Conservation (phyloP, 2,797 vertebrate genomes). For the Spinus olivaceus region DNA sequence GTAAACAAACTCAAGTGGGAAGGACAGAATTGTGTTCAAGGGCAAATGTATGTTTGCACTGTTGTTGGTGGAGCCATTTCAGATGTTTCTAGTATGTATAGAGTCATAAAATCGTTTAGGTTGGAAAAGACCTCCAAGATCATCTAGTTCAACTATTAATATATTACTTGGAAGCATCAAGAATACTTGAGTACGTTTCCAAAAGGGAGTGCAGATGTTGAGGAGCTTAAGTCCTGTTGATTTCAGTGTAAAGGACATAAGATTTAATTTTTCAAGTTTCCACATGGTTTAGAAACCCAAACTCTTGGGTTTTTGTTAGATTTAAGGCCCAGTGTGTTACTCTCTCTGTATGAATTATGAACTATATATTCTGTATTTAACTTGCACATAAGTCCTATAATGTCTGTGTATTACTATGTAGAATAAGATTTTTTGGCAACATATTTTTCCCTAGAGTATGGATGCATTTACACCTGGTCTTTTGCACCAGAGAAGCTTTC, state of each 20-base stretch:
- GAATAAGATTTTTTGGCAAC: background rate
- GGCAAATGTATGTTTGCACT: background rate
- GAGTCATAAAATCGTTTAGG: background rate
- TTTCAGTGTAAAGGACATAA: background rate
- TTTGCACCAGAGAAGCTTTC: background rate
- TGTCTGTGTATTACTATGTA: background rate
- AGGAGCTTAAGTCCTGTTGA: background rate
- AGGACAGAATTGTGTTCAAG: background rate
- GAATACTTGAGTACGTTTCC: background rate
- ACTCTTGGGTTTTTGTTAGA: background rate
- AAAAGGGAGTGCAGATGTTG: background rate
- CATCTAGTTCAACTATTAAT: background rate
- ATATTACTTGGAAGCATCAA: background rate
- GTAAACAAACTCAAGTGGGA: background rate
- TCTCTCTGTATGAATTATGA: background rate
- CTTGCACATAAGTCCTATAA: rapidly evolving
- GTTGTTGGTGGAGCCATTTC: background rate
- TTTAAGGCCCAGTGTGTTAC: background rate
- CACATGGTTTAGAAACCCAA: background rate
- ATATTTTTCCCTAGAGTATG: rapidly evolving
- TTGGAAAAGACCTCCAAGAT: background rate
- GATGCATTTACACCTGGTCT: background rate
- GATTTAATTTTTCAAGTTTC: background rate
- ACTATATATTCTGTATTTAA: background rate
- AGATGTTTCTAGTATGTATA: background rate